phyloP scores from a whole-genome alignment of 2,113 vertebrate genomes.

The Crotalus horridus region DNA sequence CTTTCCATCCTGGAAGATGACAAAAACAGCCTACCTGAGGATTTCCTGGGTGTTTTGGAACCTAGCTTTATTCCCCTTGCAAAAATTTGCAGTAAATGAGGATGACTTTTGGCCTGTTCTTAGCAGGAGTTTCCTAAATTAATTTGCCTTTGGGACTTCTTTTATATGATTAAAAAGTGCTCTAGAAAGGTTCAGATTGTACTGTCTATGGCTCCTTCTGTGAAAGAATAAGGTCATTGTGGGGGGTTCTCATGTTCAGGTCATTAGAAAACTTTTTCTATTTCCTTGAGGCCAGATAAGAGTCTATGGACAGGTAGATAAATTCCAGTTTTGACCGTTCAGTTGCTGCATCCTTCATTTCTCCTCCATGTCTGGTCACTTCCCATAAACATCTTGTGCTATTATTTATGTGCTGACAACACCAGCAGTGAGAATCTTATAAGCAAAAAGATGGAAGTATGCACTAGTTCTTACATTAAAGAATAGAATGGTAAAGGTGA shows the following conservation, averaged over 20 bases:
- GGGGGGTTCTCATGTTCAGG: neutral
- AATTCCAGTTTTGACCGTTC: neutral
- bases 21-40: conserved; percentile 21
- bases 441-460: neutral
- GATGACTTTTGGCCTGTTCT: neutral
- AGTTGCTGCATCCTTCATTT: neutral
- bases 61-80: conserved; percentile 62
- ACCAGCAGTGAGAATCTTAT: neutral
- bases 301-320: neutral
- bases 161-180: neutral
- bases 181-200: neutral
- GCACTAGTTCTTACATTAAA: neutral
- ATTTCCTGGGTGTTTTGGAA: conserved; percentile 66
- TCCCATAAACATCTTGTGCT: neutral
- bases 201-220: neutral
- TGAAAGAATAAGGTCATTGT: neutral
- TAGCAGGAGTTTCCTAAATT: neutral
- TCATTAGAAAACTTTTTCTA: neutral
- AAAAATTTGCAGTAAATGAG: conserved; percentile 42
- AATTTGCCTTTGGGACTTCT: neutral
- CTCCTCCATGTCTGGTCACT: neutral
- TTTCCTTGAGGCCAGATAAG: neutral
- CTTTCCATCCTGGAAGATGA: conserved; percentile 43
- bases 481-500: neutral
- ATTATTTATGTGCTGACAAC: neutral